Conservation (phyloP, 2,888 invertebrate genomes). For the Ganaspis brasiliensis region DNA sequence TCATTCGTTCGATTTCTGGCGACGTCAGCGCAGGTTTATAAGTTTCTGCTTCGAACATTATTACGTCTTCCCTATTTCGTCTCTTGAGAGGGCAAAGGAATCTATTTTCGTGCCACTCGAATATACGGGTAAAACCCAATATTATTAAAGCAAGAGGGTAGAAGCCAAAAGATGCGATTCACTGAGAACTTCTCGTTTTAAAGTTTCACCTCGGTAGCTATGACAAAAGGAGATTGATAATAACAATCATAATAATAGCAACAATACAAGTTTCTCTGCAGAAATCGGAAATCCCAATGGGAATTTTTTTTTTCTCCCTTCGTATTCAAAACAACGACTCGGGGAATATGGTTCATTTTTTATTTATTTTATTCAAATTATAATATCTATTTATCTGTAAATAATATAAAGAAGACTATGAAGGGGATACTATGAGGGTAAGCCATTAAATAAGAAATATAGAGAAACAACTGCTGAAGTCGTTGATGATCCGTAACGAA, state of each 20-base stretch:
- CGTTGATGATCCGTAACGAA: too few species aligned
- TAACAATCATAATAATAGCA: neutral
- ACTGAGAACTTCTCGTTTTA: conserved; percentile 22
- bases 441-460: too few species aligned
- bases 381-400: too few species aligned
- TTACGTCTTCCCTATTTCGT: conserved; percentile 14
- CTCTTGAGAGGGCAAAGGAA: neutral
- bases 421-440: too few species aligned
- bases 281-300: too few species aligned
- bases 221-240: neutral
- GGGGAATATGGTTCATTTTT: too few species aligned
- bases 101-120: neutral
- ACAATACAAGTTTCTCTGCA: too few species aligned
- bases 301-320: too few species aligned
- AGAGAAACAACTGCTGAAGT: too few species aligned
- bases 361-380: too few species aligned
- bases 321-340: too few species aligned
- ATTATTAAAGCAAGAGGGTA: conserved; percentile 9
- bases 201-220: conserved; percentile 37
- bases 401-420: too few species aligned
- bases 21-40: conserved; percentile 10
- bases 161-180: neutral
- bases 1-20: conserved; percentile 1
- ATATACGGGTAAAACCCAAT: conserved; percentile 21
- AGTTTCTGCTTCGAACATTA: neutral